Percentiles rank a stretch among this genome's conserved stretches.
Evolutionary conservation across 2,888 invertebrate genomes (phyloP).

Genomic region (Pterostichus madidus): DNA sequence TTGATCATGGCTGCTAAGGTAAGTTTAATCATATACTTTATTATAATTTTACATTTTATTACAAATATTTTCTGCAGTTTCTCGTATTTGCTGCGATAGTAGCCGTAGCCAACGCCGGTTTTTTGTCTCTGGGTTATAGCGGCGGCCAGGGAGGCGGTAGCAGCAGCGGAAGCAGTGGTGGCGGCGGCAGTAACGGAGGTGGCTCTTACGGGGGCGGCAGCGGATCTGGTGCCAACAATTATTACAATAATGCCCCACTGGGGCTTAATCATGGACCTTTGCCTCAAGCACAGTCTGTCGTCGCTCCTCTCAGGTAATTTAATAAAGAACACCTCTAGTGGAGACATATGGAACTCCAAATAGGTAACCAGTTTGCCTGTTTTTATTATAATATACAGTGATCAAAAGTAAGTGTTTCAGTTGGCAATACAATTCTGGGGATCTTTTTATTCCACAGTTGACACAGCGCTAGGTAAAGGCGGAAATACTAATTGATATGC

Average conservation of each 20-base stretch:
- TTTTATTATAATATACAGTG: too few relatives aligned
- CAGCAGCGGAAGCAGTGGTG: background rate
- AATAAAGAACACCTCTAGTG: background rate
- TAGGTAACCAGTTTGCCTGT: too few relatives aligned
- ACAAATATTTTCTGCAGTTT: conserved; percentile 45
- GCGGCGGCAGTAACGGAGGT: conserved; percentile 7
- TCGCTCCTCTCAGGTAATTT: conserved; percentile 56
- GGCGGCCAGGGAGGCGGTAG: conserved; percentile 13
- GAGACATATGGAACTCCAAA: too few relatives aligned
- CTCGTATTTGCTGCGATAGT: conserved; percentile 35
- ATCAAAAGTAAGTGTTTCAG: too few relatives aligned
- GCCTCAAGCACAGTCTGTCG: conserved; percentile 48
- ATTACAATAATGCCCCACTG: conserved; percentile 56
- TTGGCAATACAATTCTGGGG: too few relatives aligned
- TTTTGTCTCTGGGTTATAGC: conserved; percentile 47
- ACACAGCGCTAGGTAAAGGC: too few relatives aligned
- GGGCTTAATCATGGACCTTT: conserved; percentile 56
- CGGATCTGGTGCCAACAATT: conserved; percentile 20
- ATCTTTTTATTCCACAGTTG: too few relatives aligned
- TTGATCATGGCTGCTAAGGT: conserved; percentile 28
- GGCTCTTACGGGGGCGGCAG: conserved; percentile 43
- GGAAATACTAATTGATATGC: too few relatives aligned
- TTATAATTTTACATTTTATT: background rate
- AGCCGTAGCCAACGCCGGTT: conserved; percentile 51
- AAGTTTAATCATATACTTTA: background rate